phyloP scores from a whole-genome alignment of 2,113 vertebrate genomes.

The Cyprinus carpio region DNA sequence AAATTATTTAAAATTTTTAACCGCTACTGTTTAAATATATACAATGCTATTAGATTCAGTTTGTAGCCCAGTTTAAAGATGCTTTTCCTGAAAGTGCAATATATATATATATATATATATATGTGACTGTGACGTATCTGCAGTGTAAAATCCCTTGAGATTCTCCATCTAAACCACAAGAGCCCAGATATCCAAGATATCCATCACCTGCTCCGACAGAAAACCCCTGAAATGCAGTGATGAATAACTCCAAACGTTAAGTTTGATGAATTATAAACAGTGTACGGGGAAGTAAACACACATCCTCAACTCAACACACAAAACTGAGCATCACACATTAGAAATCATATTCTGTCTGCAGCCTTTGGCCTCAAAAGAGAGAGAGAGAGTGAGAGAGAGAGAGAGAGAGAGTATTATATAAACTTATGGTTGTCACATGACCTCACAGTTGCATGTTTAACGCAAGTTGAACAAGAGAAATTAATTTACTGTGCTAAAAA shows the following conservation, averaged over 20 bases:
- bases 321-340: background rate
- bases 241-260: slow-evolving; percentile 8
- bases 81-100: background rate
- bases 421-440: too few relatives aligned
- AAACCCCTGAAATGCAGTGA: background rate
- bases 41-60: background rate
- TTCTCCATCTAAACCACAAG: slow-evolving; percentile 6
- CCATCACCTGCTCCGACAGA: background rate
- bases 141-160: background rate
- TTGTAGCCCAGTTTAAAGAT: background rate
- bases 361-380: background rate
- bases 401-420: too few relatives aligned
- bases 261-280: slow-evolving; percentile 21
- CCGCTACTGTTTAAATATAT: background rate
- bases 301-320: background rate
- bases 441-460: too few relatives aligned
- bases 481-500: too few relatives aligned
- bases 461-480: too few relatives aligned
- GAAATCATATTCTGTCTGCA: background rate
- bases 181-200: background rate
- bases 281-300: background rate
- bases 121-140: background rate
- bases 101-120: background rate
- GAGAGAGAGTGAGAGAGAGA: too few relatives aligned
- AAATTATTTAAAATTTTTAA: too few relatives aligned